Percentiles rank a stretch among this genome's conserved stretches.
phyloP scores from a whole-genome alignment of 2,797 vertebrate genomes.

The Clamator glandarius region DNA sequence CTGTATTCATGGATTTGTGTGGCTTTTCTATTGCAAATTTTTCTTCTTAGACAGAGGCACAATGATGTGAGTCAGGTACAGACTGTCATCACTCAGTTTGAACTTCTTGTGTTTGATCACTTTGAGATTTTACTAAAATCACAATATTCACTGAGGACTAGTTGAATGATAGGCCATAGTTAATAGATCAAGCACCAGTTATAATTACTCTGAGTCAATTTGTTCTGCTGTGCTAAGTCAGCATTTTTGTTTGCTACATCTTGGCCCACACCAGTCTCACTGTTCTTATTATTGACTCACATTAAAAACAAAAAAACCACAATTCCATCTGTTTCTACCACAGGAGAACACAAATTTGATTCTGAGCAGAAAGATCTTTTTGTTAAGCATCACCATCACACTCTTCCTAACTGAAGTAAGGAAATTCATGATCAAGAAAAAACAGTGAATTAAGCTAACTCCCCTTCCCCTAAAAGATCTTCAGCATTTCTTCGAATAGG shows the following conservation, averaged over 20 bases:
- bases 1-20: background rate
- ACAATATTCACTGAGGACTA: background rate
- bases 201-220: background rate
- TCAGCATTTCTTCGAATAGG: background rate
- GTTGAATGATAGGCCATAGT: slow-evolving; percentile 10
- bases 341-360: background rate
- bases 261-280: background rate
- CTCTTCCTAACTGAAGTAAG: background rate
- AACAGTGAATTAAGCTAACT: background rate
- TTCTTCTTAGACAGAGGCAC: background rate
- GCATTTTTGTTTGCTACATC: background rate
- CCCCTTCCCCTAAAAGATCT: background rate
- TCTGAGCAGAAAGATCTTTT: background rate
- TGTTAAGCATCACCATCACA: background rate
- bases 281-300: background rate
- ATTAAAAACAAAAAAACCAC: slow-evolving; percentile 9
- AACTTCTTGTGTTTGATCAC: background rate
- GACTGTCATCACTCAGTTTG: background rate
- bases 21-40: background rate
- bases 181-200: background rate
- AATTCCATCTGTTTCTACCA: slow-evolving; percentile 8
- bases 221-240: background rate
- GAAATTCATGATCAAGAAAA: background rate
- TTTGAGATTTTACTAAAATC: background rate
- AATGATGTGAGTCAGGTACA: background rate